Evolutionary conservation across 1,140 invertebrate species (phyloP), one percentile per base, ranked within the genome.

Genomic region (Nasonia longicornis): DNA sequence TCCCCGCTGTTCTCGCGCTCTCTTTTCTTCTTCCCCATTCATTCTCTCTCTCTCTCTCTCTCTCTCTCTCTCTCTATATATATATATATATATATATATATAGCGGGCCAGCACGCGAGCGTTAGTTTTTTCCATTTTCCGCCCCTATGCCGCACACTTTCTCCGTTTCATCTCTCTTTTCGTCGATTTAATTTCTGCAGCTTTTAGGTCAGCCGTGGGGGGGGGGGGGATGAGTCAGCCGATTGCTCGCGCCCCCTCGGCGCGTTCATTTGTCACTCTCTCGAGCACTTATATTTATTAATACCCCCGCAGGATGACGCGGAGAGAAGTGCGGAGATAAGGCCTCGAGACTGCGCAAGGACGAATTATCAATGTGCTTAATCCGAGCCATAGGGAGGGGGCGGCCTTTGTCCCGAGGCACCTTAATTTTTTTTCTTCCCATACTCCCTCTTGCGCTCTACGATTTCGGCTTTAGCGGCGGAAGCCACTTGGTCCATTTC

Each of bases 251-350:
- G 3, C 22, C 16, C 52, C 16, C 20, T 58, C 16, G 14, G 2
- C 42, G 2, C 42, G n/a, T 77, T 77, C 75, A 77, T 80, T 73
- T 74, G 63, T 80, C 70, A 74, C 29, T 26, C 26, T 26, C 26
- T 38, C 31, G 6, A 35, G 11, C 35, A 66, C 70, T 73, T 22
- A 67, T 64, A 58, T 48, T 72, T 67, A 80, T 73, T 72, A 48
- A 64, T 73, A 20, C 63, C 7, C 38, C 20, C 14, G 3, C 20
- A 38, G 3, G 29, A 71, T 79, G 69, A 64, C 35, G 52, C 31
- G 69, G 66, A 58, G 80, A 35, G 31, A 35, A 83, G 81, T 26
- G 26, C 83, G 80, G 82, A 82, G 72, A 77, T 45, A 77, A 45
- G 67, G 45, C n/a, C 38, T 71, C 14, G 71, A 38, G 7, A 42